These are phyloP conservation scores for Liasis olivaceus DNA, from an alignment of 2,797 vertebrate genomes.

Conservation along the genomic window DNA sequence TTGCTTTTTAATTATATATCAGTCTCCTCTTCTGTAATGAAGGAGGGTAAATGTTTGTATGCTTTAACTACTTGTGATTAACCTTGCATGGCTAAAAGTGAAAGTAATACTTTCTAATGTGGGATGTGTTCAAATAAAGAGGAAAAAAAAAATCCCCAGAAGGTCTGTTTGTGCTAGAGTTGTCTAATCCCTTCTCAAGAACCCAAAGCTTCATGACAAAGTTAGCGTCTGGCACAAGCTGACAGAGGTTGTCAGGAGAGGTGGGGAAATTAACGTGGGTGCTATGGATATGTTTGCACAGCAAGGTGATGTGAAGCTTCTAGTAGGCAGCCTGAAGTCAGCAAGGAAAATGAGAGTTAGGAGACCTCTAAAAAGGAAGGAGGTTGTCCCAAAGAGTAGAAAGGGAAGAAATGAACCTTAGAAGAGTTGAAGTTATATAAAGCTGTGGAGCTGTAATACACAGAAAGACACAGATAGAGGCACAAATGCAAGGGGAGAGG, in stretches of 20 bases:
- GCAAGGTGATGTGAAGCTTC: neutral
- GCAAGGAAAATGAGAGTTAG: neutral
- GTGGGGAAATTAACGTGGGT: neutral
- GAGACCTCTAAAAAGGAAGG: neutral
- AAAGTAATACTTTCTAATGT: neutral
- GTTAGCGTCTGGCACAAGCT: no score
- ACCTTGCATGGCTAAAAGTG: neutral
- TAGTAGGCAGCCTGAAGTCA: neutral
- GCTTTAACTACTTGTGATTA: neutral
- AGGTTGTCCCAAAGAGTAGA: neutral
- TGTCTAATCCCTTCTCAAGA: neutral
- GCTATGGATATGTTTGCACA: neutral
- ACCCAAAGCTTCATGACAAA: neutral
- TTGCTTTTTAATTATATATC: neutral
- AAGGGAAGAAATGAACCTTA: neutral
- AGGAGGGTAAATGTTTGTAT: neutral
- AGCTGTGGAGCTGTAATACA: neutral
- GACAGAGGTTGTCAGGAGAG: neutral
- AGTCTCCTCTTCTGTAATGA: neutral
- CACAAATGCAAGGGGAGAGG: neutral
- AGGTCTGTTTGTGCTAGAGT: neutral
- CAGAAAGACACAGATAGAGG: neutral
- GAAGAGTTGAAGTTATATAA: neutral
- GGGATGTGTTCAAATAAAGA: neutral
- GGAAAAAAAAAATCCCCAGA: neutral